phyloP scores from a whole-genome alignment of 2,888 invertebrate species.

The Scaptomyza polygonia region DNA sequence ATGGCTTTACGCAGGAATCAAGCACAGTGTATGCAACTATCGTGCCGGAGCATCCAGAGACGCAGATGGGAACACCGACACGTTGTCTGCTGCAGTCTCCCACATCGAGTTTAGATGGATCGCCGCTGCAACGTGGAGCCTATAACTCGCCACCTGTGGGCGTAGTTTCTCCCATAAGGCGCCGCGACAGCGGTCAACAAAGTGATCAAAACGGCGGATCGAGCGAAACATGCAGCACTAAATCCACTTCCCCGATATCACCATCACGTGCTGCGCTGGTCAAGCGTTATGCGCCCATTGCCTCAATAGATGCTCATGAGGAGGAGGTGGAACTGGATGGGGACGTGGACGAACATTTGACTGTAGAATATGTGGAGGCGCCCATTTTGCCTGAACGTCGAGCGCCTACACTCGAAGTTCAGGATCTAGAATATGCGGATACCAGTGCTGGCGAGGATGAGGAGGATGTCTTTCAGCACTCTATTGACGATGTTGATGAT shows the following conservation, averaged over 20 bases:
- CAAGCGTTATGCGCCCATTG: conserved; percentile 81
- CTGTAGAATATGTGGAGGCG: conserved; percentile 57
- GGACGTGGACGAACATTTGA: conserved; percentile 57
- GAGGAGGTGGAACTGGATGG: conserved; percentile 50
- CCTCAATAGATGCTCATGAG: conserved; percentile 80
- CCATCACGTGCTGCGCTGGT: conserved; percentile 63
- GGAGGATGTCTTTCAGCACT: conserved; percentile 84
- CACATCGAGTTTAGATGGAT: conserved; percentile 58
- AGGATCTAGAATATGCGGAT: conserved; percentile 86
- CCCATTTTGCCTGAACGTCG: conserved; percentile 65
- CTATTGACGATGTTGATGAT: conserved; percentile 62
- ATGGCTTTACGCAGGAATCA: conserved; percentile 82
- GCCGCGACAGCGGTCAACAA: conserved; percentile 56
- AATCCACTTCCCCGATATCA: conserved; percentile 78
- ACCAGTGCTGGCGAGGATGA: conserved; percentile 85
- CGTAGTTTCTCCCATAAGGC: conserved; percentile 79
- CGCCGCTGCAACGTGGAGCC: conserved; percentile 66
- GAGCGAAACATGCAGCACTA: conserved; percentile 59
- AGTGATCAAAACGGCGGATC: conserved; percentile 62
- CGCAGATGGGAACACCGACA: conserved; percentile 39
- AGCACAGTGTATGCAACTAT: conserved; percentile 84
- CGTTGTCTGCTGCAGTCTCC: conserved; percentile 62
- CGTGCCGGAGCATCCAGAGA: conserved; percentile 79
- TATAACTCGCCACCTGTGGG: conserved; percentile 79
- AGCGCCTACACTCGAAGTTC: conserved; percentile 85